Evolutionary conservation across 2,888 invertebrate genomes (phyloP).

Genomic region (Agonopterix subpropinquella): DNA sequence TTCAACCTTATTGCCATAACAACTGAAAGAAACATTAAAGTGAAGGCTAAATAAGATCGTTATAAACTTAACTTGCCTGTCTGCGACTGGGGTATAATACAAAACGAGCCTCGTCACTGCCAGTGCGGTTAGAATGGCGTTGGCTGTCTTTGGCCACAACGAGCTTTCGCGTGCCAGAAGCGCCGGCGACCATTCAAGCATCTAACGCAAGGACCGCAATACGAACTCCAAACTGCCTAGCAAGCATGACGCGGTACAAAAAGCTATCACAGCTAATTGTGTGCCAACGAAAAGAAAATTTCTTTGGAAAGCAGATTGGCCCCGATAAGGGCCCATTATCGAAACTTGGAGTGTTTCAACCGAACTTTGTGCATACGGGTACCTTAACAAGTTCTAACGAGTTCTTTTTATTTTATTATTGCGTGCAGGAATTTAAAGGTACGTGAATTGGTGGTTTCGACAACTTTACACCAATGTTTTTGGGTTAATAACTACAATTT

Average conservation of each 20-base stretch:
- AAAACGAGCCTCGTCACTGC: too few species aligned
- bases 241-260: conserved; percentile 55
- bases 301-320: conserved; percentile 51
- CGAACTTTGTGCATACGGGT: conserved; percentile 47
- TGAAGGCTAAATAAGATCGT: too few species aligned
- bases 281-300: conserved; percentile 65
- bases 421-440: conserved; percentile 41
- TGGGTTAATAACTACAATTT: conserved; percentile 27
- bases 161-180: too few species aligned
- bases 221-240: conserved; percentile 4
- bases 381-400: conserved; percentile 30
- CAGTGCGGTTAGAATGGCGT: too few species aligned
- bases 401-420: conserved; percentile 51
- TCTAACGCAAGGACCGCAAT: conserved; percentile 8
- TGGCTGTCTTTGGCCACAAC: too few species aligned
- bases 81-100: too few species aligned
- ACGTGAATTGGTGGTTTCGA: conserved; percentile 23
- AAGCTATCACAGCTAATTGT: conserved; percentile 69
- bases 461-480: conserved; percentile 33
- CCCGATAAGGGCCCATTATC: conserved; percentile 60
- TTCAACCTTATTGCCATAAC: too few species aligned
- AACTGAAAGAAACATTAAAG: too few species aligned
- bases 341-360: conserved; percentile 49
- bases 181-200: background rate
- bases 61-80: too few species aligned